A percentile compares a stretch with the other conserved stretches of the same genome.
Conservation (phyloP, 2,888 invertebrate species). For the Latrodectus elegans region DNA sequence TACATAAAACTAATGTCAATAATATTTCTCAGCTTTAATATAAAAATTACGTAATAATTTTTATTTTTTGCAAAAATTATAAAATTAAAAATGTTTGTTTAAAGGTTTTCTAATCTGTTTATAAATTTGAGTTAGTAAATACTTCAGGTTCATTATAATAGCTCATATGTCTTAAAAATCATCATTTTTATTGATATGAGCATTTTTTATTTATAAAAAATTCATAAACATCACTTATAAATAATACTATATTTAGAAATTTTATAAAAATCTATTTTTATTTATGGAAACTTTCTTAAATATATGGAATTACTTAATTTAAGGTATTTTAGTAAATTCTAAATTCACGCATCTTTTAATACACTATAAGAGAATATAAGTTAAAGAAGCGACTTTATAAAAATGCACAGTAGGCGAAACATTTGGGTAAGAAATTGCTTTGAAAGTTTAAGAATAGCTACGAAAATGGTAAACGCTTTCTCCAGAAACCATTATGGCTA, state of each 20-base stretch:
- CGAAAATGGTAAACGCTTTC: background rate
- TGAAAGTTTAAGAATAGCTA: background rate
- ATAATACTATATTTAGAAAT: background rate
- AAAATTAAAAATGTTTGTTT: no score
- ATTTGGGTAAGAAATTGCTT: background rate
- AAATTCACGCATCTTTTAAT: slow-evolving; percentile 3
- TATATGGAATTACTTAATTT: slow-evolving; percentile 4
- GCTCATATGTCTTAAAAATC: no score
- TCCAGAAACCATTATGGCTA: background rate
- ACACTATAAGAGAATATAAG: background rate
- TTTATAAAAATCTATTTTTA: background rate
- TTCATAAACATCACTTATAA: background rate
- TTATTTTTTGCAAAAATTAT: no score
- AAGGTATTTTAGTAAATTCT: slow-evolving; percentile 1
- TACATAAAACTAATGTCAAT: no score
- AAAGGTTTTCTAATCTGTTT: no score
- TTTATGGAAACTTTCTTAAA: background rate
- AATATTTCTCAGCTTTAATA: no score
- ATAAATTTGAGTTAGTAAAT: no score
- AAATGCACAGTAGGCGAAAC: background rate
- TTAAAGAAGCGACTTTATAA: background rate
- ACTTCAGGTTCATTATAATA: no score
- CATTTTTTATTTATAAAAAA: background rate
- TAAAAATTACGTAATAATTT: no score
- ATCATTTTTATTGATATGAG: background rate